A percentile compares a stretch with the other conserved stretches of the same genome.
Conservation (phyloP, 2,797 vertebrate genomes). For the Limnodromus scolopaceus region DNA sequence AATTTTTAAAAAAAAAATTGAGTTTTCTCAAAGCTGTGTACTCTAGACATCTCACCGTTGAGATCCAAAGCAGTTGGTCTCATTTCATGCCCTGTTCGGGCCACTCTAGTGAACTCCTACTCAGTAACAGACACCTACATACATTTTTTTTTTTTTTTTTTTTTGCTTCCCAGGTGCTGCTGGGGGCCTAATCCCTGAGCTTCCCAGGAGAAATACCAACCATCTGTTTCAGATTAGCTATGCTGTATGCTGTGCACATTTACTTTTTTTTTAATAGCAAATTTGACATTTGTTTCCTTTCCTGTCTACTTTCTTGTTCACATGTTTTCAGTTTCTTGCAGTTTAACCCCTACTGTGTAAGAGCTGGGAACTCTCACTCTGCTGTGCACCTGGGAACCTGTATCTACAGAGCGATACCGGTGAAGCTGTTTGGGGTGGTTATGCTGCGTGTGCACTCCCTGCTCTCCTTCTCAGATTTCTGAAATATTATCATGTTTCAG, state of each 20-base stretch:
- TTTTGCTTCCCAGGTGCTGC: not conserved
- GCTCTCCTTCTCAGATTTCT: not conserved
- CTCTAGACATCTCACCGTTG: not conserved
- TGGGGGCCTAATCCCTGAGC: not conserved
- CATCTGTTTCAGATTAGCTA: slow-evolving; percentile 8
- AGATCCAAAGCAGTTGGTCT: not conserved
- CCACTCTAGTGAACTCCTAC: not conserved
- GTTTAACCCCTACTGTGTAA: not conserved
- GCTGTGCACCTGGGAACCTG: not conserved
- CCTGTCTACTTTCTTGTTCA: not conserved
- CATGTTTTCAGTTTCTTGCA: not conserved
- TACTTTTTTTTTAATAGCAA: not conserved
- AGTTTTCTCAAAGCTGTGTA: not conserved
- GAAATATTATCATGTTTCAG: not conserved
- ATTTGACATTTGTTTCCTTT: not conserved
- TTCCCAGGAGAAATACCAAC: not conserved
- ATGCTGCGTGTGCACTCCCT: not conserved
- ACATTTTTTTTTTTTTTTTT: not conserved
- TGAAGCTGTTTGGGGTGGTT: not conserved
- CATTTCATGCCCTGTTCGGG: not conserved
- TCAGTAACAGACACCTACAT: not conserved
- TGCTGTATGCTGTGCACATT: not conserved
- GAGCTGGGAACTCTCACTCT: not conserved
- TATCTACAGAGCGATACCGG: not conserved
- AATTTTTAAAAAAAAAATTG: too few species aligned